A percentile compares a stretch with the other conserved stretches of the same genome.
phyloP scores from a whole-genome alignment of 1,140 invertebrate species.

The Penaeus chinensis region DNA sequence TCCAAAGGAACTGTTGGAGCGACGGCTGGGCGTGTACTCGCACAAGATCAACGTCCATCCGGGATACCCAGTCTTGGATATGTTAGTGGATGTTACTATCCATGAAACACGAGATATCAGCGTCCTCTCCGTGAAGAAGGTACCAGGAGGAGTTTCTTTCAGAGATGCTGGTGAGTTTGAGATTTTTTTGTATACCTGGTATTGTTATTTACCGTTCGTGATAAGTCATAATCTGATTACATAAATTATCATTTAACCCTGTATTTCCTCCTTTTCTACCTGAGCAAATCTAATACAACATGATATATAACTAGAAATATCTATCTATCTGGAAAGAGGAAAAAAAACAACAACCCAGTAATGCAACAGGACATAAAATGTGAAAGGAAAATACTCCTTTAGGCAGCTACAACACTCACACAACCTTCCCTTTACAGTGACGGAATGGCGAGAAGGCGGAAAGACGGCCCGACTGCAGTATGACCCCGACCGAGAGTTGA shows the following conservation, averaged over 20 bases:
- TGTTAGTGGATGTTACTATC: constrained; percentile 60
- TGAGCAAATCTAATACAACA: too few species aligned
- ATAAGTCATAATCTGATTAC: too few species aligned
- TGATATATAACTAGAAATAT: too few species aligned
- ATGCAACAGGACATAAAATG: too few species aligned
- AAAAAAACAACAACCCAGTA: too few species aligned
- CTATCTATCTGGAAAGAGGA: too few species aligned
- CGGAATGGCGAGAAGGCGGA: constrained; percentile 59
- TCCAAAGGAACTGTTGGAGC: constrained; percentile 51
- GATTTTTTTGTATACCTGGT: not conserved
- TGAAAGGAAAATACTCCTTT: too few species aligned
- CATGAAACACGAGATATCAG: constrained; percentile 62
- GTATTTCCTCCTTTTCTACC: too few species aligned
- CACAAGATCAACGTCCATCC: constrained; percentile 60
- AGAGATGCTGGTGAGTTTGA: constrained; percentile 16
- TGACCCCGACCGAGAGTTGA: constrained; percentile 51
- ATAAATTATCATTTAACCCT: too few species aligned
- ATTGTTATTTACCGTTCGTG: not conserved
- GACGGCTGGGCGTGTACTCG: constrained; percentile 52
- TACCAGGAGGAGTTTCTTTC: constrained; percentile 44
- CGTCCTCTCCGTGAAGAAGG: constrained; percentile 41
- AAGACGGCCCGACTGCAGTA: constrained; percentile 58
- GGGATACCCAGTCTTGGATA: constrained; percentile 58
- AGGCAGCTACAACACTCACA: not conserved
- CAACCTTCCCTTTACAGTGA: constrained; percentile 30